Conservation (phyloP, 2,797 vertebrate genomes). For the Labroides dimidiatus region DNA sequence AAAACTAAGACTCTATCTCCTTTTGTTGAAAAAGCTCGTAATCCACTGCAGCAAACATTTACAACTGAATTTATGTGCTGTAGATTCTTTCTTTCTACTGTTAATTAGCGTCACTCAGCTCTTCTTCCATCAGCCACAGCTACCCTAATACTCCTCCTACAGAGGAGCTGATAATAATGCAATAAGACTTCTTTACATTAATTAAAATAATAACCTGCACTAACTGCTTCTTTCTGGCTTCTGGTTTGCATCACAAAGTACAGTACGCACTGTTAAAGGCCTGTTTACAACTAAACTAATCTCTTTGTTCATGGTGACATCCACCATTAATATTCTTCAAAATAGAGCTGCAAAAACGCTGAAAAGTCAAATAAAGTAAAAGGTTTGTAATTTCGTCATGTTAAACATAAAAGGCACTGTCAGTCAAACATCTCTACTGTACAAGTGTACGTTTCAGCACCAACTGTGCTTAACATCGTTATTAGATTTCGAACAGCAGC, state of each 20-base stretch:
- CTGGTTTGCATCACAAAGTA: slow-evolving; percentile 14
- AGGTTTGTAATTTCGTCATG: slow-evolving; percentile 6
- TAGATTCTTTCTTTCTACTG: not conserved
- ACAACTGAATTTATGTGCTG: slow-evolving; percentile 43
- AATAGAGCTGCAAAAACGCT: slow-evolving; percentile 53
- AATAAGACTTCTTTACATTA: slow-evolving; percentile 25
- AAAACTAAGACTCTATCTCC: slow-evolving; percentile 18
- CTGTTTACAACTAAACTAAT: slow-evolving; percentile 33
- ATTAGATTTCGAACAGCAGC: slow-evolving; percentile 55
- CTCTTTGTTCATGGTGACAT: slow-evolving; percentile 36
- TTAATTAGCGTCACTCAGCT: not conserved
- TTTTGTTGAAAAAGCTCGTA: slow-evolving; percentile 32
- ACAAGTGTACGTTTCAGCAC: not conserved
- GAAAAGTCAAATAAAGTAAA: slow-evolving; percentile 29
- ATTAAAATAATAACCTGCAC: slow-evolving; percentile 1
- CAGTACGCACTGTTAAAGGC: not conserved
- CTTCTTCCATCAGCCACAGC: slow-evolving; percentile 7
- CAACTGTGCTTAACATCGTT: slow-evolving; percentile 11
- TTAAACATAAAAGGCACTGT: slow-evolving; percentile 26
- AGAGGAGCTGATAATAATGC: slow-evolving; percentile 24
- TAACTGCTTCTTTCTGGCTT: slow-evolving; percentile 17
- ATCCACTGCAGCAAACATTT: slow-evolving; percentile 50
- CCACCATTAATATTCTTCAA: slow-evolving; percentile 30
- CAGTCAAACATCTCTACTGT: not conserved
- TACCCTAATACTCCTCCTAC: slow-evolving; percentile 11